phyloP scores from a whole-genome alignment of 2,797 vertebrate genomes.

The Muraenolepis orangiensis region DNA sequence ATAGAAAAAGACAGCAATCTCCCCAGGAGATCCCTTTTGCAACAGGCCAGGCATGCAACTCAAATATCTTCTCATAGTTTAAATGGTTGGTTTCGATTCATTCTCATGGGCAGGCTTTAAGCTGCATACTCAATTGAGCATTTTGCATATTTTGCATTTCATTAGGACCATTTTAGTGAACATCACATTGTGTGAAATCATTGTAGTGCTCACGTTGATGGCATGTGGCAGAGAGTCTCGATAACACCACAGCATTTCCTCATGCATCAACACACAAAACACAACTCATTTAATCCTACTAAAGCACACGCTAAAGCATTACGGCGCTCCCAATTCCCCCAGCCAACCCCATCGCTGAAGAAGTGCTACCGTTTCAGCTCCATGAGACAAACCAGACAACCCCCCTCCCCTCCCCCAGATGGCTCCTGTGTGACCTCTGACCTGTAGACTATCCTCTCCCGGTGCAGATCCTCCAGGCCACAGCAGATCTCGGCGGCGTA shows the following conservation, averaged over 20 bases:
- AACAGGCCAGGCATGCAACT: not conserved
- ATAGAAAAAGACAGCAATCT: not conserved
- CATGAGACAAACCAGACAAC: not conserved
- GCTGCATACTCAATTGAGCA: not conserved
- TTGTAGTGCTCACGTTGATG: not conserved
- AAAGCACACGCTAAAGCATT: not conserved
- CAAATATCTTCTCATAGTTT: not conserved
- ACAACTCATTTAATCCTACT: not conserved
- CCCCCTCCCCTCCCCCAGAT: not conserved
- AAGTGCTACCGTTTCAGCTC: not conserved
- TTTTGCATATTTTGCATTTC: not conserved
- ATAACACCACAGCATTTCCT: not conserved
- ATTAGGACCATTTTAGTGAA: not conserved
- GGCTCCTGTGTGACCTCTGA: constrained; percentile 44
- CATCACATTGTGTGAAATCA: too few species aligned
- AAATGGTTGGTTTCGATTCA: not conserved
- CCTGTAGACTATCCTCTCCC: constrained; percentile 91
- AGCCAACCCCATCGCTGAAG: not conserved
- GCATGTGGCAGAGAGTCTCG: not conserved
- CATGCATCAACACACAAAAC: too few species aligned
- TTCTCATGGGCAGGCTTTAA: not conserved
- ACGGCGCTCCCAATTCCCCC: not conserved
- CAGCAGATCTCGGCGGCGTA: constrained; percentile 94
- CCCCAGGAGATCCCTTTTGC: not conserved
- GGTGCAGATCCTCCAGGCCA: constrained; percentile 88